Evolutionary conservation across 2,797 vertebrate species (phyloP).

Genomic region (Setipinna tenuifilis): DNA sequence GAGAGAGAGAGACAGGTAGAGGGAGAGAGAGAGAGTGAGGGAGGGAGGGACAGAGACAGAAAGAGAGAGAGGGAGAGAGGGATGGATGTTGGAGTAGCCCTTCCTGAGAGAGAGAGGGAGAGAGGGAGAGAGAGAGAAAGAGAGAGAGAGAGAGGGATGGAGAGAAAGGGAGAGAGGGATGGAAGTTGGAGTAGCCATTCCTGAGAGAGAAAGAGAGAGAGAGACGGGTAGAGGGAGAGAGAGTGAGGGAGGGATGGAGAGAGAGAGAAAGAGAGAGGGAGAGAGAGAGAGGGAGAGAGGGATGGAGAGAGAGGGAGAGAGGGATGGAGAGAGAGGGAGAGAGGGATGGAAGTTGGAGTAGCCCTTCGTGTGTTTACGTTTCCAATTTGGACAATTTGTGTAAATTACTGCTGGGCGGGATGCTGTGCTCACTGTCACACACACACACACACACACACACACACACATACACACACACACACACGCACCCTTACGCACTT

Average conservation of each 20-base stretch:
- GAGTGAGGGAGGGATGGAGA: no score
- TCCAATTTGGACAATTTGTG: no score
- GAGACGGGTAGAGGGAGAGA: background rate
- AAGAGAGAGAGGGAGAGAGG: conserved; percentile 41
- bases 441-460: background rate
- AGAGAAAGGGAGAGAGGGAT: conserved; percentile 62
- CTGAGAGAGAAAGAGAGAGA: background rate
- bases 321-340: no score
- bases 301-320: no score
- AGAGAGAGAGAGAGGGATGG: conserved; percentile 40
- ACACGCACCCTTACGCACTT: background rate
- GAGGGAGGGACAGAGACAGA: conserved; percentile 47
- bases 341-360: background rate
- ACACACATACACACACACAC: background rate
- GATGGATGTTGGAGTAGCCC: conserved; percentile 19
- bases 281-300: no score
- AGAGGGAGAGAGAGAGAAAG: conserved; percentile 44
- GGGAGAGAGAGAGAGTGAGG: conserved; percentile 60
- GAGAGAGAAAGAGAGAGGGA: background rate
- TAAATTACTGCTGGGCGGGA: no score
- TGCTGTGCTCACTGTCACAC: background rate
- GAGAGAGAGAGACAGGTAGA: conserved; percentile 59
- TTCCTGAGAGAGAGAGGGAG: conserved; percentile 50
- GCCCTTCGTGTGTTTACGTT: no score
- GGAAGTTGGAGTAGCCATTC: conserved; percentile 78